Conservation (phyloP, 2,113 vertebrate genomes). For the Misgurnus anguillicaudatus region DNA sequence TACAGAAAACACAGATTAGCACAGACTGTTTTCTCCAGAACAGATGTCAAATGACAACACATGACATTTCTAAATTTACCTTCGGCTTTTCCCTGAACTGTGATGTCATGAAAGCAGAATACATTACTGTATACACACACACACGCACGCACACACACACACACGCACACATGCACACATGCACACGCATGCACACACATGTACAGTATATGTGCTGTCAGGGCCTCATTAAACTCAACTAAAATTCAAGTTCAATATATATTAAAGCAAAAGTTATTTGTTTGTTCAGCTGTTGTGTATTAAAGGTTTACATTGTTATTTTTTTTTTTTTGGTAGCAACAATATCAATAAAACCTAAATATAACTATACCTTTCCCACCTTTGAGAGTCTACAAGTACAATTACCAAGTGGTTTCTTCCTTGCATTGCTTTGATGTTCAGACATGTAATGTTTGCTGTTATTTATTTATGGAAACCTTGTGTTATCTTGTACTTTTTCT, state of each 20-base stretch:
- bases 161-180: too few species aligned
- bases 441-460: slow-evolving; percentile 25
- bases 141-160: too few species aligned
- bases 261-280: too few species aligned
- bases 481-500: slow-evolving; percentile 10
- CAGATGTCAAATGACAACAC: slow-evolving; percentile 13
- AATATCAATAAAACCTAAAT: slow-evolving; percentile 20
- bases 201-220: not conserved
- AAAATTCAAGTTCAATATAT: too few species aligned
- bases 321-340: too few species aligned
- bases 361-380: slow-evolving; percentile 21
- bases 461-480: slow-evolving; percentile 19
- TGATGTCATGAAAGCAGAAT: not conserved
- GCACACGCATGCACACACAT: not conserved
- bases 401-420: slow-evolving; percentile 41
- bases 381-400: slow-evolving; percentile 33
- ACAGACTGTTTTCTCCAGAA: slow-evolving; percentile 11
- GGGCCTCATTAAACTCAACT: not conserved
- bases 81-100: not conserved
- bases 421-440: slow-evolving; percentile 40
- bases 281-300: too few species aligned
- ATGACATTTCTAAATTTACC: slow-evolving; percentile 17
- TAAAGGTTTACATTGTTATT: too few species aligned
- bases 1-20: not conserved
- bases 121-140: not conserved